Percentiles rank a stretch among this genome's conserved stretches.
Evolutionary conservation across 2,797 vertebrate genomes (phyloP).

Genomic region (Carduelis carduelis): DNA sequence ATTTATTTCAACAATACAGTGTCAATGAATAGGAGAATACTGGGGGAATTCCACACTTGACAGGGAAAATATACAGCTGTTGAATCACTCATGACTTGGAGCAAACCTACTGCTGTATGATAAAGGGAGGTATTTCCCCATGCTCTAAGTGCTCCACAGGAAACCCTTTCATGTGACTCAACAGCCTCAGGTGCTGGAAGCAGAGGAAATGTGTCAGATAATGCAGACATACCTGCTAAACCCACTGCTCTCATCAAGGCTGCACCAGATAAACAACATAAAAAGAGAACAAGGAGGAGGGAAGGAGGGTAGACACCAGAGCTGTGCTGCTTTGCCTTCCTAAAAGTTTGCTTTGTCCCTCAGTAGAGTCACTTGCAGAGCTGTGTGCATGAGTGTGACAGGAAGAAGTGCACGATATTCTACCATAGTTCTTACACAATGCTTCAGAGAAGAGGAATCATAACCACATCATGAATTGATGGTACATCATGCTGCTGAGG

Average conservation of each 20-base stretch:
- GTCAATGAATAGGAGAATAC: background rate
- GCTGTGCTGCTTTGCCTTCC: background rate
- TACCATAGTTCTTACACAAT: rapidly evolving
- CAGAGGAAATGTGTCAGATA: background rate
- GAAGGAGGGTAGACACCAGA: background rate
- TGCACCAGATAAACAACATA: background rate
- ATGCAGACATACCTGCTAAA: background rate
- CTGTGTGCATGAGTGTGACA: background rate
- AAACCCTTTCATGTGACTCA: background rate
- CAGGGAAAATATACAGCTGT: background rate
- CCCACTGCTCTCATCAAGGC: background rate
- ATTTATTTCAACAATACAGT: background rate
- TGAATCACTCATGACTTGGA: background rate
- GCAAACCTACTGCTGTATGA: background rate
- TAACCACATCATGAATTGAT: rapidly evolving
- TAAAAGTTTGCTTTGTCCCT: background rate
- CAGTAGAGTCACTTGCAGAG: background rate
- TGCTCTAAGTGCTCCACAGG: background rate
- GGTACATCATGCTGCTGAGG: background rate
- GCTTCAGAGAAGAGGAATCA: background rate
- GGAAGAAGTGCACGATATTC: background rate
- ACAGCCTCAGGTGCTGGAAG: background rate
- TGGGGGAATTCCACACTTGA: background rate
- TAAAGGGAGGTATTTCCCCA: background rate
- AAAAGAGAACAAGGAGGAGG: background rate